Evolutionary conservation across 2,113 vertebrate species (phyloP).

Genomic region (Labrus mixtus): DNA sequence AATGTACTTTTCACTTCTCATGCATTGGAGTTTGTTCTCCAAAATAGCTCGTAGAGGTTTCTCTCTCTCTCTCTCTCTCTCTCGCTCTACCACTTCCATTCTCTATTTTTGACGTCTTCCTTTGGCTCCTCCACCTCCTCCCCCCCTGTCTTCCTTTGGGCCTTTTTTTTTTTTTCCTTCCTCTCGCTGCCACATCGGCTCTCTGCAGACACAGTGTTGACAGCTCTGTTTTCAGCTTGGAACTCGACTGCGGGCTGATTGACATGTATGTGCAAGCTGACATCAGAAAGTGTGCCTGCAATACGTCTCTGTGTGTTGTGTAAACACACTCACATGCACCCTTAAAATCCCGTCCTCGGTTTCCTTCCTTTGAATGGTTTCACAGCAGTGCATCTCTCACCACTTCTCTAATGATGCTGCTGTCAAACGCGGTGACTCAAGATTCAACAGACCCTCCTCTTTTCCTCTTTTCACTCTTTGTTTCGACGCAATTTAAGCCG

Average conservation of each 20-base stretch:
- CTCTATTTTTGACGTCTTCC: no score
- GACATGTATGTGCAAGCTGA: neutral
- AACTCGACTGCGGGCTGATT: neutral
- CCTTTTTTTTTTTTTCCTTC: neutral
- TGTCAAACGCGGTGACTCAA: slow-evolving; percentile 44
- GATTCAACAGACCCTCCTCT: slow-evolving; percentile 12
- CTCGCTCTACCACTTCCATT: no score
- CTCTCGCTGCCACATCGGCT: neutral
- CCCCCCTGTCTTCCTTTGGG: neutral
- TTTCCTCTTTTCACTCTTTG: slow-evolving; percentile 27
- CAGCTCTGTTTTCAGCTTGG: neutral
- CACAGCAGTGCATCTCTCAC: slow-evolving; percentile 37
- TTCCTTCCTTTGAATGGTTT: slow-evolving; percentile 39
- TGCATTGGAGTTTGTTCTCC: no score
- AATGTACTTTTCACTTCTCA: no score
- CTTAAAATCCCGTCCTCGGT: slow-evolving; percentile 7
- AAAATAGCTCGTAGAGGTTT: no score
- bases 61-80: no score
- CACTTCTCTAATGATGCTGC: slow-evolving; percentile 40
- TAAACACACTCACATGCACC: slow-evolving; percentile 1
- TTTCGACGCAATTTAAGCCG: neutral
- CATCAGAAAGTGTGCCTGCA: neutral
- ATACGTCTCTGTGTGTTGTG: neutral
- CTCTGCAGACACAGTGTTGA: slow-evolving; percentile 10
- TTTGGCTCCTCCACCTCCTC: neutral